A percentile compares a stretch with the other conserved stretches of the same genome.
phyloP scores from a whole-genome alignment of 2,797 vertebrate species.

The Phoeniculus purpureus region DNA sequence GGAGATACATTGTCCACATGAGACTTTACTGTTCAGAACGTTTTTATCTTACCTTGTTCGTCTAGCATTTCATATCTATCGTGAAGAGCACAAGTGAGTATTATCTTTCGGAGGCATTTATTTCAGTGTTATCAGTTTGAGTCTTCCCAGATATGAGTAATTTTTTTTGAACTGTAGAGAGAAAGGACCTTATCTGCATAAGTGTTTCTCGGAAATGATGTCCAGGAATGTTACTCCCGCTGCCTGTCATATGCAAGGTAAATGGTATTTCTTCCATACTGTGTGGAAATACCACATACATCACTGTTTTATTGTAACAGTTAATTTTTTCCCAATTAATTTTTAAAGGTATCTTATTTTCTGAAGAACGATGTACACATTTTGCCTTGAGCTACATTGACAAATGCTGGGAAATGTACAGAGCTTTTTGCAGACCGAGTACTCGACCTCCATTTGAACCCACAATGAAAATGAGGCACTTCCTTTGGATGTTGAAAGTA shows the following conservation, averaged over 20 bases:
- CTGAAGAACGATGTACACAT: conserved; percentile 44
- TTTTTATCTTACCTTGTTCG: conserved; percentile 84
- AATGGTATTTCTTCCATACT: neutral
- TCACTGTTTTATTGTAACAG: neutral
- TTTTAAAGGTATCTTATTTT: conserved; percentile 78
- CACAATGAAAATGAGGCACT: conserved; percentile 84
- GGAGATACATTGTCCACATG: conserved; percentile 82
- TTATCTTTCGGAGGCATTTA: neutral
- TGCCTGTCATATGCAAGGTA: conserved; percentile 86
- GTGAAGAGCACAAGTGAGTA: conserved; percentile 81
- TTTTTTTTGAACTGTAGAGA: conserved; percentile 76
- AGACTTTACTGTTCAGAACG: conserved; percentile 77
- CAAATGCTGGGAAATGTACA: conserved; percentile 86
- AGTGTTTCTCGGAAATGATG: conserved; percentile 88
- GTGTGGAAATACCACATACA: neutral
- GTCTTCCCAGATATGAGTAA: neutral
- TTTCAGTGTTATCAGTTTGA: neutral
- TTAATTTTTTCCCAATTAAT: neutral
- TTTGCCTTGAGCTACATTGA: conserved; percentile 72
- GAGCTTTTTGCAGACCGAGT: conserved; percentile 55
- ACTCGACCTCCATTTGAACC: conserved; percentile 50
- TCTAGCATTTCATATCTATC: conserved; percentile 84
- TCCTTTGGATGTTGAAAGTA: conserved; percentile 91
- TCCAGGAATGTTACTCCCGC: conserved; percentile 83
- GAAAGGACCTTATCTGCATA: conserved; percentile 71